Conservation (phyloP, 2,888 invertebrate genomes). For the Azorinus chamasolen region DNA sequence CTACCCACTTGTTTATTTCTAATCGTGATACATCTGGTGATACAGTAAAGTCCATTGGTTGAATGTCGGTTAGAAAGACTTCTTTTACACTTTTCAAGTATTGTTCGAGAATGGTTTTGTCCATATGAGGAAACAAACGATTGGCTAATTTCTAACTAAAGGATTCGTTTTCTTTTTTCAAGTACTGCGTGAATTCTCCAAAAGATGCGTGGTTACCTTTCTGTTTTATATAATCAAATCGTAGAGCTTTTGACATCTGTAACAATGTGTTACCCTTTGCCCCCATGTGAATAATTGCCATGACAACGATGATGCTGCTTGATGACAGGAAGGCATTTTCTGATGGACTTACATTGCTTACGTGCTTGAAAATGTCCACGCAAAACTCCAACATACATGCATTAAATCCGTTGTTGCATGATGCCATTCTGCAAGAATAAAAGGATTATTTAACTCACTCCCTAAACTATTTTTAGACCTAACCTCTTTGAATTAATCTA, state of each 20-base stretch:
- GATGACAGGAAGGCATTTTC: conserved; percentile 85
- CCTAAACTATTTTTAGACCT: too few relatives aligned
- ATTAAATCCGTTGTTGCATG: too few relatives aligned
- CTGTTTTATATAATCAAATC: conserved; percentile 44
- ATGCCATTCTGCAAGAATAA: too few relatives aligned
- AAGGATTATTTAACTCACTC: too few relatives aligned
- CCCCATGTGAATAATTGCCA: conserved; percentile 86
- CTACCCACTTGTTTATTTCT: conserved; percentile 94
- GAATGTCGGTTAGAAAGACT: conserved; percentile 68
- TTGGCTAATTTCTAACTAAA: conserved; percentile 79
- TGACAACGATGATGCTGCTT: conserved; percentile 85
- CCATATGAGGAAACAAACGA: conserved; percentile 71
- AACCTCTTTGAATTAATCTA: too few relatives aligned
- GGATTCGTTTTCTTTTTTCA: conserved; percentile 54
- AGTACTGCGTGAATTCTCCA: conserved; percentile 52
- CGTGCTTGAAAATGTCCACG: too few relatives aligned
- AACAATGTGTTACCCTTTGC: conserved; percentile 83
- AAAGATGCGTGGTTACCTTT: conserved; percentile 47
- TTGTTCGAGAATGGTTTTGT: conserved; percentile 62
- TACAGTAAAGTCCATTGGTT: conserved; percentile 81
- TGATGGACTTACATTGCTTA: conserved; percentile 5
- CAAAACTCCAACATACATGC: too few relatives aligned
- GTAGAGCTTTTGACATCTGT: conserved; percentile 77
- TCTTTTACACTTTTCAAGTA: conserved; percentile 68
- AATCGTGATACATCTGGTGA: conserved; percentile 83